phyloP scores from a whole-genome alignment of 1,140 invertebrate genomes.

The Drosophila auraria region DNA sequence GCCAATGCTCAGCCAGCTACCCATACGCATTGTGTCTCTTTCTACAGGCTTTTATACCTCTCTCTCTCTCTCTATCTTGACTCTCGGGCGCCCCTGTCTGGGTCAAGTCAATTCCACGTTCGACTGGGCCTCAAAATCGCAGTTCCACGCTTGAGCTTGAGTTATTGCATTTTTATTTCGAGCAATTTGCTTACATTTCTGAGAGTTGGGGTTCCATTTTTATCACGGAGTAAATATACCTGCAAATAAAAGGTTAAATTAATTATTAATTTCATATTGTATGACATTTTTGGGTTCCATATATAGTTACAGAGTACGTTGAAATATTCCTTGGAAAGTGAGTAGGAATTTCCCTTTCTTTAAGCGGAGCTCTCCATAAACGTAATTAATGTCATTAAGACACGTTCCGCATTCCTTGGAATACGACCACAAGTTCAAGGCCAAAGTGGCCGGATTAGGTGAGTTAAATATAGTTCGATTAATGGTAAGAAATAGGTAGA shows the following conservation, averaged over 20 bases:
- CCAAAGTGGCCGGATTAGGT: conserved; percentile 10
- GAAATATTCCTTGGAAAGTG: conserved; percentile 35
- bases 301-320: conserved; percentile 7
- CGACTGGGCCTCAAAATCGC: conserved; percentile 54
- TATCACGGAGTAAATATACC: conserved; percentile 4
- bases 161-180: conserved; percentile 36
- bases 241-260: conserved; percentile 24
- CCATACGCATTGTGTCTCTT: conserved; percentile 55
- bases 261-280: not conserved
- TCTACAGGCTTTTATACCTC: not conserved
- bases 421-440: conserved; percentile 57
- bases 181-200: conserved; percentile 42
- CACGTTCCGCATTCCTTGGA: conserved; percentile 40
- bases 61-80: conserved; percentile 25
- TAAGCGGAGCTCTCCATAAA: conserved; percentile 13
- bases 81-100: conserved; percentile 5
- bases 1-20: conserved; percentile 30
- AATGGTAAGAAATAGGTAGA: not conserved
- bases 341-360: conserved; percentile 37
- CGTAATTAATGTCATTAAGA: conserved; percentile 34
- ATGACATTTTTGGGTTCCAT: not conserved
- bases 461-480: conserved; percentile 6
- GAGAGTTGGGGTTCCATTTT: conserved; percentile 29
- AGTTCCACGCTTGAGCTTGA: conserved; percentile 26
- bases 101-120: conserved; percentile 53